phyloP scores from a whole-genome alignment of 2,888 invertebrate species.

The Tribolium freemani region DNA sequence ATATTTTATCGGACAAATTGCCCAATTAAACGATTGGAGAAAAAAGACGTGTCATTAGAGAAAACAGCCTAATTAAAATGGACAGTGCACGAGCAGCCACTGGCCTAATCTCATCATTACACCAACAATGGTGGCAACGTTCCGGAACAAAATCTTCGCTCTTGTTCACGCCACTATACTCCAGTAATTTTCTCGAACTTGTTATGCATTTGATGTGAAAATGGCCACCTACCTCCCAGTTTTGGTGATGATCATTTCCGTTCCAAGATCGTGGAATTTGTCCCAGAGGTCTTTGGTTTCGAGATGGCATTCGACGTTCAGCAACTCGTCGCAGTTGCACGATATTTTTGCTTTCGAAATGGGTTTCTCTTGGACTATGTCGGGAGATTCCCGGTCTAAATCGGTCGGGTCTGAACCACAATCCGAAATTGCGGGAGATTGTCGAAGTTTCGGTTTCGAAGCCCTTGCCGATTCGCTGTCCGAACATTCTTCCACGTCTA shows the following conservation, averaged over 20 bases:
- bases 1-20: slow-evolving; percentile 13
- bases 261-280: slow-evolving; percentile 83
- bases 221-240: slow-evolving; percentile 78
- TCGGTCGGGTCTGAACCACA: slow-evolving; percentile 65
- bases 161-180: slow-evolving; percentile 42
- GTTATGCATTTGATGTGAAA: neutral
- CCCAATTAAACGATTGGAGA: neutral
- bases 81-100: slow-evolving; percentile 16
- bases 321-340: slow-evolving; percentile 77
- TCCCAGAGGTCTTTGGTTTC: slow-evolving; percentile 88
- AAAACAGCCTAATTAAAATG: slow-evolving; percentile 8
- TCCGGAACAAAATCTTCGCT: slow-evolving; percentile 42
- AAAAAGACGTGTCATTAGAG: neutral
- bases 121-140: slow-evolving; percentile 40
- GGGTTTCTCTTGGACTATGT: slow-evolving; percentile 61
- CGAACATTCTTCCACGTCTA: slow-evolving; percentile 74
- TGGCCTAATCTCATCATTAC: slow-evolving; percentile 25
- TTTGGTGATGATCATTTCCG: slow-evolving; percentile 90
- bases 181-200: slow-evolving; percentile 37
- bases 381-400: slow-evolving; percentile 65
- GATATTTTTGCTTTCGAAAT: slow-evolving; percentile 67
- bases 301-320: slow-evolving; percentile 78
- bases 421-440: slow-evolving; percentile 64
- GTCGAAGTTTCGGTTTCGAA: slow-evolving; percentile 56
- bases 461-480: slow-evolving; percentile 68